Conservation (phyloP, 2,113 vertebrate genomes). For the Melanerpes formicivorus region DNA sequence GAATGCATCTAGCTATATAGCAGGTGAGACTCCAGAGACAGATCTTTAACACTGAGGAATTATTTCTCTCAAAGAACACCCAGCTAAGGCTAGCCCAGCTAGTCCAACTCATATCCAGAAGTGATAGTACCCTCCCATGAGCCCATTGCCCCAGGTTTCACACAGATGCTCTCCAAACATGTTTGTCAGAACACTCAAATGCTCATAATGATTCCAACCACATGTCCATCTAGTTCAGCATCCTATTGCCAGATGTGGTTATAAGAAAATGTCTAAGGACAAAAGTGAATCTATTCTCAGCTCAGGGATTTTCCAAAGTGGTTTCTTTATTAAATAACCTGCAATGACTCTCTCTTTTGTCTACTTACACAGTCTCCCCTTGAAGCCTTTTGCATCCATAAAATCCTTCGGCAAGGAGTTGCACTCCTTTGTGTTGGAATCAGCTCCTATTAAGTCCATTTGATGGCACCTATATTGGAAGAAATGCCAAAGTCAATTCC, state of each 20-base stretch:
- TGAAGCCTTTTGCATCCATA: background rate
- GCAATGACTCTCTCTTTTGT: background rate
- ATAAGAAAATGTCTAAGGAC: background rate
- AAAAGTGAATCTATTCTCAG: background rate
- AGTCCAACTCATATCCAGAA: background rate
- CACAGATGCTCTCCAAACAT: background rate
- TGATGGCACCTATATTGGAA: background rate
- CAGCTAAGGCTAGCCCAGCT: background rate
- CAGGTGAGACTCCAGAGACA: background rate
- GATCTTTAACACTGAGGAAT: background rate
- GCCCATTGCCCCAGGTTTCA: background rate
- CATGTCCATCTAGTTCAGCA: background rate
- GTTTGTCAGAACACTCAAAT: too few species aligned
- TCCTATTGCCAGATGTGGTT: background rate
- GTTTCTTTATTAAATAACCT: background rate
- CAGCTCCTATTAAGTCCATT: background rate
- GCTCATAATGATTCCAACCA: too few species aligned
- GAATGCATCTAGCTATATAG: background rate
- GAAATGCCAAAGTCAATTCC: background rate
- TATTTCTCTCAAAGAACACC: background rate
- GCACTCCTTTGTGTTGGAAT: background rate
- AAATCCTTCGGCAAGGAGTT: background rate
- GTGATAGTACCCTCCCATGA: accelerated
- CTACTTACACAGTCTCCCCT: background rate
- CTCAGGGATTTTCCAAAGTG: background rate